Evolutionary conservation across 2,888 invertebrate genomes (phyloP), one percentile per base, ranked within the genome.

Genomic region (Eupithecia tripunctaria): DNA sequence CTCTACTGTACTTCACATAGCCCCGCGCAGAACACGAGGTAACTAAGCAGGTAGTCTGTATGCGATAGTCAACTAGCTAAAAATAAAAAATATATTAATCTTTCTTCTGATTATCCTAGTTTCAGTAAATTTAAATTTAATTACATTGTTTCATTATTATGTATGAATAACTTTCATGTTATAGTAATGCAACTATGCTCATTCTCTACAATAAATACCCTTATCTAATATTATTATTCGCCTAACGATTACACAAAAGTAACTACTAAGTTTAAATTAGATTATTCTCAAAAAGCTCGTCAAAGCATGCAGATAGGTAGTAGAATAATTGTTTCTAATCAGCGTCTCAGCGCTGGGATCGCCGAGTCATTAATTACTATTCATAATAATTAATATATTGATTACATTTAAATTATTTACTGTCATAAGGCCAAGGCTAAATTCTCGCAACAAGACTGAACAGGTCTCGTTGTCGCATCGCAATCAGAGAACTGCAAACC

Each of bases 401-500:
- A 93, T 93, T 94, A 94, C 88, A 93, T 91, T 63, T 92, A 90
- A 91, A 87, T 91, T 90, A 90, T 91, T 91, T 90, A 93, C 91
- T 94, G 89, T 94, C 93, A 94, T 94, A 94, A 94, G 94, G 94
- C 94, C 94, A 94, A 94, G 94, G 93, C 94, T 94, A 94, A 94
- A 94, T 94, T 94, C 94, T 93, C 94, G 93, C 94, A 93, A 93
- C 92, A 92, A 90, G 89, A 92, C 92, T 91, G 91, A 91, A 90
- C 90, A 84, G 87, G 84, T 86, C 87, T 89, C 90, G 89, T 86
- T 86, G 85, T 86, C 91, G 90, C 91, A 89, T 89, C 91, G 90
- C 88, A 87, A 84, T 83, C 88, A 59, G 68, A 66, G 38, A 59
- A 80, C 77, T 81, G 81, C 74, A 73, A 72, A 76, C 67, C 59